Percentiles rank a stretch among this genome's conserved stretches.
phyloP scores from a whole-genome alignment of 2,888 invertebrate species.

The Electrophaes corylata region DNA sequence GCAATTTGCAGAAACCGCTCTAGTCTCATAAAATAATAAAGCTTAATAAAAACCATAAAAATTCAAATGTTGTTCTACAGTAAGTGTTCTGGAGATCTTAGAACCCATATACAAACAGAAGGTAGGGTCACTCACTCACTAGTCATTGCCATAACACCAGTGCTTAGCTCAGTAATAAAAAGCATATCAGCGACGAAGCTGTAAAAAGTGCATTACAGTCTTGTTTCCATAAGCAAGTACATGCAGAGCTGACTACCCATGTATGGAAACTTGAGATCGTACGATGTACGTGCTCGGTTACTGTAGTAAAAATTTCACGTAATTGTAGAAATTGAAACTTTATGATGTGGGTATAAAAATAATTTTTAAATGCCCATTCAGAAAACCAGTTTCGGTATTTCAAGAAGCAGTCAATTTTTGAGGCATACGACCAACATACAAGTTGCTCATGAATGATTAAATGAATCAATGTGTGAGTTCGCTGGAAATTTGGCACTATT shows the following conservation, averaged over 20 bases:
- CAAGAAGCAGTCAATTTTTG: constrained; percentile 11
- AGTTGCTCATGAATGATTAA: neutral
- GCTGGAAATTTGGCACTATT: neutral
- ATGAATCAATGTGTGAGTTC: neutral
- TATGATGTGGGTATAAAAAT: constrained; percentile 7
- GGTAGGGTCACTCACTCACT: neutral
- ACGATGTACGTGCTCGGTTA: constrained; percentile 6
- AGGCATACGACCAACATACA: constrained; percentile 2
- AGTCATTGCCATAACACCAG: neutral
- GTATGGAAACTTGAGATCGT: constrained; percentile 4
- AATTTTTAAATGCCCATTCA: neutral
- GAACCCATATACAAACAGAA: neutral
- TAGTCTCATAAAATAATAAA: too few species aligned
- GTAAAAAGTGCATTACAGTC: neutral
- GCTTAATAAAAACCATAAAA: too few species aligned
- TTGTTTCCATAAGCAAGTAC: constrained; percentile 30
- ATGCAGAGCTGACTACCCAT: neutral
- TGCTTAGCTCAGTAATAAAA: constrained; percentile 3
- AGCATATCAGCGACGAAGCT: neutral
- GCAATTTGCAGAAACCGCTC: too few species aligned
- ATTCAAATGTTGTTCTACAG: neutral
- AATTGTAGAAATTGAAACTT: constrained; percentile 11
- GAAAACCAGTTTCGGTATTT: constrained; percentile 8
- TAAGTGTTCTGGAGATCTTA: neutral
- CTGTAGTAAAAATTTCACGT: neutral